Conservation (phyloP, 1,140 invertebrate species). For the Ladona fulva region DNA sequence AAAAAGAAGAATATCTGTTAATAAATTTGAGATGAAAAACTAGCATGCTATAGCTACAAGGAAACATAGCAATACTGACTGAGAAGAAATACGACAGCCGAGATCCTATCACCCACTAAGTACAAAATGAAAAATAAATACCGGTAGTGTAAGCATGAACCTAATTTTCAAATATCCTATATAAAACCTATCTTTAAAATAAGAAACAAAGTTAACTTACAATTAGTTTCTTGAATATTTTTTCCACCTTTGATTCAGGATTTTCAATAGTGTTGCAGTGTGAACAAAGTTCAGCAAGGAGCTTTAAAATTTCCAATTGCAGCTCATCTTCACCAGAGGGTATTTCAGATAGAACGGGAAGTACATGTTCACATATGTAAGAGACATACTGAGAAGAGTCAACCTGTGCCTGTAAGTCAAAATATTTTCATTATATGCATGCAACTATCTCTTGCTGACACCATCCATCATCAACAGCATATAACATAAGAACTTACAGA, state of each 20-base stretch:
- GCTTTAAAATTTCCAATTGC: conserved; percentile 74
- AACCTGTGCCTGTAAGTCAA: conserved; percentile 64
- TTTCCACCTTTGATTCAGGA: conserved; percentile 58
- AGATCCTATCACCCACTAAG: no score
- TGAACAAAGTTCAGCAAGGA: conserved; percentile 75
- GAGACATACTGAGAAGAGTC: conserved; percentile 77
- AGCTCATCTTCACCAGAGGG: conserved; percentile 33
- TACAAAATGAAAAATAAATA: no score
- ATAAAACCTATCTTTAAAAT: no score
- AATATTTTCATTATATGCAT: conserved; percentile 9
- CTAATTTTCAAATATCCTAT: no score
- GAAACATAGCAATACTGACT: no score
- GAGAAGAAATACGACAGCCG: no score
- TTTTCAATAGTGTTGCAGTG: conserved; percentile 67
- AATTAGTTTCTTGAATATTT: conserved; percentile 30
- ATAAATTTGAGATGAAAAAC: no score
- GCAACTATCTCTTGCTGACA: no score
- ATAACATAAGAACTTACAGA: conserved; percentile 54
- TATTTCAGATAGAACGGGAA: conserved; percentile 47
- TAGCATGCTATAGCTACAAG: no score
- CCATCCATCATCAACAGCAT: background rate
- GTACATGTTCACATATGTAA: conserved; percentile 78
- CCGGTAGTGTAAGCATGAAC: no score
- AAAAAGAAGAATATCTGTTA: no score
- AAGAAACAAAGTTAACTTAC: conserved; percentile 21